phyloP scores from a whole-genome alignment of 2,888 invertebrate genomes.

The Anoplius nigerrimus region DNA sequence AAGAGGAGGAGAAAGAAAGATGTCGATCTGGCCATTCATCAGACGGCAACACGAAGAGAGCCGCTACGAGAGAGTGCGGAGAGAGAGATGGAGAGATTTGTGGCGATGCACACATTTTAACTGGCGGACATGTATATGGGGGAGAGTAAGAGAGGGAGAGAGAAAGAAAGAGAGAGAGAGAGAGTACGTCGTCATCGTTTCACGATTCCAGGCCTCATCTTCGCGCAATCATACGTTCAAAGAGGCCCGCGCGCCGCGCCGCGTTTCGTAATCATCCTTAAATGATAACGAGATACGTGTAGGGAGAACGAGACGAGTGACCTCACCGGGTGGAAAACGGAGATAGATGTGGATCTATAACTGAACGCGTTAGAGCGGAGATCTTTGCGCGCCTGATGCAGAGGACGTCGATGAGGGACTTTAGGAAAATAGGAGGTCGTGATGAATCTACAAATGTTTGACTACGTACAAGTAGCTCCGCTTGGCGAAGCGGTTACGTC shows the following conservation, averaged over 20 bases:
- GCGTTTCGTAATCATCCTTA: conserved; percentile 62
- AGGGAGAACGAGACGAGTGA: conserved; percentile 33
- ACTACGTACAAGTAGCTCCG: no score
- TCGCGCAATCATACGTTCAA: conserved; percentile 62
- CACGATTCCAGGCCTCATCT: conserved; percentile 63
- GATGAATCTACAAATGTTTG: no score
- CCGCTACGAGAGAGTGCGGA: conserved; percentile 38
- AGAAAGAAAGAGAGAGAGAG: conserved; percentile 7
- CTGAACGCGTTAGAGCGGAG: no score
- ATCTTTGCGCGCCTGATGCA: no score
- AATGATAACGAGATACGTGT: conserved; percentile 65
- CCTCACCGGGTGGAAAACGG: conserved; percentile 29
- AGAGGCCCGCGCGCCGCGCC: conserved; percentile 50
- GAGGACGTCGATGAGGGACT: no score
- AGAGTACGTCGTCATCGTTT: conserved; percentile 47
- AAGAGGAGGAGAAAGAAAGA: background rate
- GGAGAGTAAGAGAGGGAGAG: conserved; percentile 7
- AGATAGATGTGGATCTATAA: background rate
- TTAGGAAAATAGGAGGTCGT: no score
- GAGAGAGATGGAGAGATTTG: conserved; percentile 12
- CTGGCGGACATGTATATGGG: conserved; percentile 1
- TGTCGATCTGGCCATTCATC: background rate
- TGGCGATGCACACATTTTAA: background rate
- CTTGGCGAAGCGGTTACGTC: no score
- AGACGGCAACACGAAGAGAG: conserved; percentile 18